A percentile compares a stretch with the other conserved stretches of the same genome.
phyloP scores from a whole-genome alignment of 2,888 invertebrate species.

The Noctua comes region DNA sequence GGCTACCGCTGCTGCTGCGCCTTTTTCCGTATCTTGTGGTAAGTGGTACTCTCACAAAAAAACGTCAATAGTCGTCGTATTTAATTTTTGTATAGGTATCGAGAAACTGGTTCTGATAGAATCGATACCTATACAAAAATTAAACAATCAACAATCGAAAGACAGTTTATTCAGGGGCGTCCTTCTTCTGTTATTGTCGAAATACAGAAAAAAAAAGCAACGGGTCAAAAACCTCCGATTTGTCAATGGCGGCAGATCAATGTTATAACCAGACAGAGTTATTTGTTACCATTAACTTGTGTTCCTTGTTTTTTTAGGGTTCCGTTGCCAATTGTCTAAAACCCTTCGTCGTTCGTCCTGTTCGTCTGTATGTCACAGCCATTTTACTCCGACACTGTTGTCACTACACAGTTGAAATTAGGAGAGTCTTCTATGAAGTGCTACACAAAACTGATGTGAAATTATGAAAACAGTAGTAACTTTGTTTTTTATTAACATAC shows the following conservation, averaged over 20 bases:
- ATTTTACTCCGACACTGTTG: too few species aligned
- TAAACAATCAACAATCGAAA: not conserved
- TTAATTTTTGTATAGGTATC: too few species aligned
- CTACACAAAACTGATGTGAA: too few species aligned
- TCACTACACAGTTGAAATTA: too few species aligned
- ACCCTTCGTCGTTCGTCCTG: not conserved
- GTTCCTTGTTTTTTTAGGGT: not conserved
- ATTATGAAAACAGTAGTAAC: too few species aligned
- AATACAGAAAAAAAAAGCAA: slow-evolving; percentile 5
- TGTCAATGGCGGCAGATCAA: not conserved
- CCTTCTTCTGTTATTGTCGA: not conserved
- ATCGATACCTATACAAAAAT: not conserved
- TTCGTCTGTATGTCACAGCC: too few species aligned
- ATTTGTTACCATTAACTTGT: slow-evolving; percentile 2
- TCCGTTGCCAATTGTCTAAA: not conserved
- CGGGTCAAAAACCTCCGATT: not conserved
- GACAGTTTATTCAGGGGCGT: not conserved
- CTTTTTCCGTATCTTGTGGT: not conserved
- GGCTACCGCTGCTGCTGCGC: not conserved
- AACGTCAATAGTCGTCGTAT: not conserved
- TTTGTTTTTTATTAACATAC: too few species aligned
- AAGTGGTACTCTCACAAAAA: not conserved
- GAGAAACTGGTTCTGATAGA: too few species aligned
- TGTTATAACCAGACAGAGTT: slow-evolving; percentile 7
- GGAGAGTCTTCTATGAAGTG: too few species aligned